These are phyloP conservation scores for Apotomis betuletana DNA, from an alignment of 2,888 invertebrate genomes.

Conservation along the genomic window DNA sequence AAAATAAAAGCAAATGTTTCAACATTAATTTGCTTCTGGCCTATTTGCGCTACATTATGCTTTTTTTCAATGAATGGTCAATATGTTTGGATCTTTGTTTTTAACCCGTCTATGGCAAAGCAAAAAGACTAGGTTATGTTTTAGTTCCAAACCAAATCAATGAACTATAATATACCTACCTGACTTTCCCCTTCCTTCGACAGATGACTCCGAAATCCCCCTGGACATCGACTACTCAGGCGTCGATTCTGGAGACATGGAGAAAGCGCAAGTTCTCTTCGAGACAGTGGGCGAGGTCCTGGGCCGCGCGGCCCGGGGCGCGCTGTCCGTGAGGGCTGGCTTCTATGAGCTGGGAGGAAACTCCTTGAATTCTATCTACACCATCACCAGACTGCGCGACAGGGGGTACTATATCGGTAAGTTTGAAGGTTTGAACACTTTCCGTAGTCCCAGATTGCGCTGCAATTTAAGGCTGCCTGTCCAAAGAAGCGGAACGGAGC, in stretches of 20 bases:
- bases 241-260: slow-evolving; percentile 82
- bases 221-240: slow-evolving; percentile 87
- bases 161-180: background rate
- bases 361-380: slow-evolving; percentile 92
- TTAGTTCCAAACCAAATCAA: no score
- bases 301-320: slow-evolving; percentile 84
- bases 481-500: no score
- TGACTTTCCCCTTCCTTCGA: background rate
- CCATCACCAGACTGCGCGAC: slow-evolving; percentile 89
- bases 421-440: slow-evolving; percentile 46
- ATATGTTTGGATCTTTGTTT: no score
- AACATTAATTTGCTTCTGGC: no score
- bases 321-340: slow-evolving; percentile 86
- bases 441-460: background rate
- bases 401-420: slow-evolving; percentile 90
- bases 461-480: no score
- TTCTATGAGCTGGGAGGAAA: slow-evolving; percentile 95
- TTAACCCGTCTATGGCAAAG: no score
- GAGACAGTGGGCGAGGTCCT: slow-evolving; percentile 89
- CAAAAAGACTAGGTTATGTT: no score
- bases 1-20: no score
- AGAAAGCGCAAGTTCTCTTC: slow-evolving; percentile 87
- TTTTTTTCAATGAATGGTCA: no score
- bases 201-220: slow-evolving; percentile 81
- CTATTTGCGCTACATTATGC: no score